phyloP scores from a whole-genome alignment of 53 echinoderm and acorn worm genomes.

The Arbacia lixula region DNA sequence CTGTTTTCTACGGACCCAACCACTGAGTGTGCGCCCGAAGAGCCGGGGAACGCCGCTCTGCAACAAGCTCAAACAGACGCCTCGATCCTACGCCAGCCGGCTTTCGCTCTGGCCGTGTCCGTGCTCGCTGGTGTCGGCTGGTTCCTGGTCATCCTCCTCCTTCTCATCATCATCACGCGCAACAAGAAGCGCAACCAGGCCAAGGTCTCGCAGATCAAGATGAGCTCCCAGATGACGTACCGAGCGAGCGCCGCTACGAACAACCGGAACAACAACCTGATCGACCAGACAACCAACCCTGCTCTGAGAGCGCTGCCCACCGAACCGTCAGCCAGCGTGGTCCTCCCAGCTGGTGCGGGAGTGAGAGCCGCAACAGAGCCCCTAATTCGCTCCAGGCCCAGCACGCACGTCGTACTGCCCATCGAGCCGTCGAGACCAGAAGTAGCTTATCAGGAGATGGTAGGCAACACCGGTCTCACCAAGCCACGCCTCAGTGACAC shows the following conservation, averaged over 20 bases:
- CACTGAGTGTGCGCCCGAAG: not conserved
- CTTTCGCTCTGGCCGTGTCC: conserved; percentile 26
- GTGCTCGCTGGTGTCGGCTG: conserved; percentile 25
- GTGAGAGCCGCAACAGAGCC: no score
- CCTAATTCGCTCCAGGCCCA: no score
- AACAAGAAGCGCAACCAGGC: conserved; percentile 6
- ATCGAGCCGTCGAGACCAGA: conserved; percentile 10
- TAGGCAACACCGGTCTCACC: conserved; percentile 37
- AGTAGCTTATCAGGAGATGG: conserved; percentile 40
- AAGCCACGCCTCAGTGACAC: not conserved
- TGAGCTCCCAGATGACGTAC: conserved; percentile 38
- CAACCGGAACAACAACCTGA: no score
- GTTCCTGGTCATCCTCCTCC: conserved; percentile 5
- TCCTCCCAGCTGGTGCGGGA: not conserved
- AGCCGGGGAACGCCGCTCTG: not conserved
- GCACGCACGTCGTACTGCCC: conserved; percentile 1
- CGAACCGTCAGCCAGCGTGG: not conserved
- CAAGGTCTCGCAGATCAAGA: not conserved
- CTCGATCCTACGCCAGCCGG: not conserved
- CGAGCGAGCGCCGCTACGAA: not conserved
- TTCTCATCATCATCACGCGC: not conserved
- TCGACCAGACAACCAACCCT: not conserved
- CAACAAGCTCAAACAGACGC: not conserved
- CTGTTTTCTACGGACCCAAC: not conserved
- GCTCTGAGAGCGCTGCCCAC: conserved; percentile 13